Evolutionary conservation across 2,888 invertebrate genomes (phyloP), one percentile per base, ranked within the genome.

Genomic region (Dryococelus australis): DNA sequence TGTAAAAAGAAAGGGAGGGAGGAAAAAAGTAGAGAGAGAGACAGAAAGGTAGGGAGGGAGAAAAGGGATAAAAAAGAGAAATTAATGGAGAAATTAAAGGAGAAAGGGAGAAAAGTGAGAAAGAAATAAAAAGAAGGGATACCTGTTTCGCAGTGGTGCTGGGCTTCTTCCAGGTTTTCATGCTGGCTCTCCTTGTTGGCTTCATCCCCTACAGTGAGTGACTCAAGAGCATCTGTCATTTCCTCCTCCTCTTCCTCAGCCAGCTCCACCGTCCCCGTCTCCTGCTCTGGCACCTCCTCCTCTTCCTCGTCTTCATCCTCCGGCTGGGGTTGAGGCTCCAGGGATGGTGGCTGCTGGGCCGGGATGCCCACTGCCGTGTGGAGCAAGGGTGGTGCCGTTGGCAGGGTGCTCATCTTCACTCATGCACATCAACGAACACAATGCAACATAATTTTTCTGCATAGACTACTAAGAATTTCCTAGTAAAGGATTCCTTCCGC

Each of bases 211-310:
- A 53, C 27, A 27, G 20, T 65, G 1, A 65, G 65, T n/a, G 20
- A n/a, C 16, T 84, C 86, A n/a, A 43, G 65, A 20, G 84, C 87
- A 43, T 87, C 87, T 9, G 6, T 35, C 27, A 28, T 65, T 47
- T 86, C 92, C 9, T 89, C 90, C 51, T 92, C 92, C 13, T 90
- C 88, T 53, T 92, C 92, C 3, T 90, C 13, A 6, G n/a, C 90
- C 84, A 92, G 92, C 47, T 92, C 92, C 47, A 90, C 92, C 43
- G 90, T 89, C 35, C 92, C 92, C 26, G 92, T 92, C 13, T 91
- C 90, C 53, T 90, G 90, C 85, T 91, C 92, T 9, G 90, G 88
- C 84, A 92, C 93, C 35, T 88, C 89, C 43, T 90, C 90, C 28
- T 89, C 90, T 85, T 90, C 90, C 43, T 86, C 26, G 47, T 87